Conservation (phyloP, 2,113 vertebrate species). For the Trochalopteron elliotii region DNA sequence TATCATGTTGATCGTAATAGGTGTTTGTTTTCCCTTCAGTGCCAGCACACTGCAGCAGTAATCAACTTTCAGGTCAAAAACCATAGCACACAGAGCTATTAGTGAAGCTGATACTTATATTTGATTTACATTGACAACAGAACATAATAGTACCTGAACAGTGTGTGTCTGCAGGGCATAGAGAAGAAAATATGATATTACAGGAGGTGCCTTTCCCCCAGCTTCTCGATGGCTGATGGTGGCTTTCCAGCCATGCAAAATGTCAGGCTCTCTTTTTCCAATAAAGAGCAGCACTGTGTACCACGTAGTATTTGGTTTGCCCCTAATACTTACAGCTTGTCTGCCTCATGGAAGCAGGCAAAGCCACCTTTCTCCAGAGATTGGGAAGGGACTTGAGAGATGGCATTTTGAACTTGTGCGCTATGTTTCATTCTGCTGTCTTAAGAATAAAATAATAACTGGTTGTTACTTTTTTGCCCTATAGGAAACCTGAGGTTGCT, state of each 20-base stretch:
- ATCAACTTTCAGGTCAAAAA: not conserved
- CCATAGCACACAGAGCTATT: not conserved
- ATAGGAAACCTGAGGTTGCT: constrained; percentile 5
- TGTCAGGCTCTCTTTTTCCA: not conserved
- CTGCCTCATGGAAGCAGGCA: not conserved
- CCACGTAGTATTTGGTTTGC: not conserved
- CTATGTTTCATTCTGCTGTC: not conserved
- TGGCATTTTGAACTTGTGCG: not conserved
- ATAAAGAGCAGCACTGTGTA: accelerated
- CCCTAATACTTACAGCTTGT: not conserved
- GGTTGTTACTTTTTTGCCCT: not conserved
- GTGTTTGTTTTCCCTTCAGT: not conserved
- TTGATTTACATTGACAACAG: not conserved
- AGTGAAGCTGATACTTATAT: not conserved
- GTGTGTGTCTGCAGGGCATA: not conserved
- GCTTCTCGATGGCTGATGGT: not conserved
- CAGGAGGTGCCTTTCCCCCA: not conserved
- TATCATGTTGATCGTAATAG: not conserved
- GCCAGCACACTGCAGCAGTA: not conserved
- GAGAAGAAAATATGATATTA: not conserved
- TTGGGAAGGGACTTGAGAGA: not conserved
- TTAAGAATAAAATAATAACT: not conserved
- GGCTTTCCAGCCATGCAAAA: not conserved
- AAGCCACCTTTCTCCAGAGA: not conserved
- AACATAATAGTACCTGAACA: not conserved